Percentiles rank a stretch among this genome's conserved stretches.
Evolutionary conservation across 1,140 invertebrate genomes (phyloP).

Genomic region (Helicorthomorpha holstii): DNA sequence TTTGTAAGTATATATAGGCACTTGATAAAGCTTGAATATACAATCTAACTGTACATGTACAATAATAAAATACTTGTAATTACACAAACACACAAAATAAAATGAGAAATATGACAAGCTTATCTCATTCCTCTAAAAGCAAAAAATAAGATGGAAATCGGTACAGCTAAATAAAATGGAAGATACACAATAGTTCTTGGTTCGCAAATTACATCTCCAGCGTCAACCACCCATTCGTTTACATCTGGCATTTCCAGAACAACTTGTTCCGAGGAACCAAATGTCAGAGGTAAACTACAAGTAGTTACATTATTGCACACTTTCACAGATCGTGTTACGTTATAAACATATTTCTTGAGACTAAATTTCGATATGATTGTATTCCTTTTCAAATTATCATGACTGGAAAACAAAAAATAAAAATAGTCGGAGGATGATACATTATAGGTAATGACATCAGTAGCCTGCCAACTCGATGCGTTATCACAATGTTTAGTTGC

Average conservation of each 20-base stretch:
- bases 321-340: not conserved
- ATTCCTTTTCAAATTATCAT: not conserved
- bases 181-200: slow-evolving; percentile 6
- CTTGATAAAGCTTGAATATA: too few relatives aligned
- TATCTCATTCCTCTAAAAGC: slow-evolving; percentile 7
- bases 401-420: slow-evolving; percentile 4
- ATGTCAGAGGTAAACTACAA: slow-evolving; percentile 1
- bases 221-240: slow-evolving; percentile 1
- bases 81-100: too few relatives aligned
- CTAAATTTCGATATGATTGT: slow-evolving; percentile 1
- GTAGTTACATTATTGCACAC: not conserved
- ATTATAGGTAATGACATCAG: not conserved
- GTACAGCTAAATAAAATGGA: slow-evolving; percentile 5
- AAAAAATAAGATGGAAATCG: slow-evolving; percentile 8
- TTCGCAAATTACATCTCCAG: not conserved
- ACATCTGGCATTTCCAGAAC: slow-evolving; percentile 6
- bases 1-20: too few relatives aligned
- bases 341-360: slow-evolving; percentile 6
- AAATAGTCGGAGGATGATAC: slow-evolving; percentile 4
- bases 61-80: too few relatives aligned
- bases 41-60: too few relatives aligned
- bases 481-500: not conserved
- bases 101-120: too few relatives aligned
- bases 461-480: not conserved
- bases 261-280: slow-evolving; percentile 7